A percentile compares a stretch with the other conserved stretches of the same genome.
phyloP scores from a whole-genome alignment of 2,113 vertebrate genomes.

The Urocitellus parryii region DNA sequence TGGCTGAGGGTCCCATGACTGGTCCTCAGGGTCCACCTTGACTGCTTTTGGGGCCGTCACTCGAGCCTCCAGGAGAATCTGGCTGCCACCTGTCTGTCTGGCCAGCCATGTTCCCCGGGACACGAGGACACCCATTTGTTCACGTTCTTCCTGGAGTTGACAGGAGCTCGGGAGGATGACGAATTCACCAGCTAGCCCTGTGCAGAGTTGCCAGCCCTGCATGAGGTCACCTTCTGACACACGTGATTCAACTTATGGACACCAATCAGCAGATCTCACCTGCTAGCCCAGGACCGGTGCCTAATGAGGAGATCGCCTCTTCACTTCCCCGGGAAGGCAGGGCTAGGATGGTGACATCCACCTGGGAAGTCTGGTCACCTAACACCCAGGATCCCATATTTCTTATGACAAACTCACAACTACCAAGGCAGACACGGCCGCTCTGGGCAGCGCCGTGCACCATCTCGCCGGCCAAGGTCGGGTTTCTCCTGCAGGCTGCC shows the following conservation, averaged over 20 bases:
- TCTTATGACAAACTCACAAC: background rate
- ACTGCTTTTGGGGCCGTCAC: background rate
- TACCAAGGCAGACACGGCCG: background rate
- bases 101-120: background rate
- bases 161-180: background rate
- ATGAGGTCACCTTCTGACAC: background rate
- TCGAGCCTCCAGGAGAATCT: fast-evolving
- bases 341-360: no score
- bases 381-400: background rate
- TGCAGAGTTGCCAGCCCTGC: background rate
- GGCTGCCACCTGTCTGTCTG: background rate
- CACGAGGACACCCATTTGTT: background rate
- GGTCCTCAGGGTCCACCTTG: background rate
- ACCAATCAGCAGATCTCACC: no score
- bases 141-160: fast-evolving
- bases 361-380: background rate
- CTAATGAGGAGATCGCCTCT: no score
- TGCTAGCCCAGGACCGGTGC: background rate
- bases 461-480: no score
- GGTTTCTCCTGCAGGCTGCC: no score
- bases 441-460: no score
- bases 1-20: background rate
- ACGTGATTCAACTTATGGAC: background rate
- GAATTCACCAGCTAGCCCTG: background rate
- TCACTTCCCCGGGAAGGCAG: no score